Evolutionary conservation across 2,113 vertebrate genomes (phyloP).

Genomic region (Marmota monax): DNA sequence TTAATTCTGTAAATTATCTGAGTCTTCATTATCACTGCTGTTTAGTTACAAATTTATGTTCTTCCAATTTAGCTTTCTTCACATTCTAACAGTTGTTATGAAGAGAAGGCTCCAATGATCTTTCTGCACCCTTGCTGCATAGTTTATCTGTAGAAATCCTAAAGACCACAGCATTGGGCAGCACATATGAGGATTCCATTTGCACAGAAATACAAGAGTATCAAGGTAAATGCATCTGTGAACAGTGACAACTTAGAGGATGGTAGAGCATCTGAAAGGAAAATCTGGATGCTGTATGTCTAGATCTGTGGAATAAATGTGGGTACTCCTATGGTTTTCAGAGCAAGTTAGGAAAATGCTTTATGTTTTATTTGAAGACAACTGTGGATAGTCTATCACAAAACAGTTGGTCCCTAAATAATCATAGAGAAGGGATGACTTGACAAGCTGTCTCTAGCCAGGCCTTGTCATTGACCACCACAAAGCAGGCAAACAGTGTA

Average conservation of each 20-base stretch:
- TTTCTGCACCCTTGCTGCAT: not conserved
- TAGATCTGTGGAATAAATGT: not conserved
- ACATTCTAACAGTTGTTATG: accelerated
- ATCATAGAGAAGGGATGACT: not conserved
- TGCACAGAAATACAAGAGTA: not conserved
- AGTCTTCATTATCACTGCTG: not conserved
- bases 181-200: not conserved
- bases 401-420: not conserved
- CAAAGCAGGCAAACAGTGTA: not conserved
- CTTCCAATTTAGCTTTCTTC: not conserved
- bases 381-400: accelerated
- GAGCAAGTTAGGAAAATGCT: not conserved
- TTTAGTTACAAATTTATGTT: not conserved
- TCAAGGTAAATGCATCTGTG: not conserved
- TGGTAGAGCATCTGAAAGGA: not conserved
- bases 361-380: not conserved
- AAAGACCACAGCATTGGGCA: not conserved
- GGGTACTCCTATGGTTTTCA: not conserved
- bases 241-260: not conserved
- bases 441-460: not conserved
- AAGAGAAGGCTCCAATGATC: not conserved
- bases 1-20: not conserved
- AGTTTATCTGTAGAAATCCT: not conserved
- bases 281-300: not conserved
- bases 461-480: too few species aligned